Evolutionary conservation across 2,113 vertebrate species (phyloP).

Genomic region (Nothobranchius kuhntae): DNA sequence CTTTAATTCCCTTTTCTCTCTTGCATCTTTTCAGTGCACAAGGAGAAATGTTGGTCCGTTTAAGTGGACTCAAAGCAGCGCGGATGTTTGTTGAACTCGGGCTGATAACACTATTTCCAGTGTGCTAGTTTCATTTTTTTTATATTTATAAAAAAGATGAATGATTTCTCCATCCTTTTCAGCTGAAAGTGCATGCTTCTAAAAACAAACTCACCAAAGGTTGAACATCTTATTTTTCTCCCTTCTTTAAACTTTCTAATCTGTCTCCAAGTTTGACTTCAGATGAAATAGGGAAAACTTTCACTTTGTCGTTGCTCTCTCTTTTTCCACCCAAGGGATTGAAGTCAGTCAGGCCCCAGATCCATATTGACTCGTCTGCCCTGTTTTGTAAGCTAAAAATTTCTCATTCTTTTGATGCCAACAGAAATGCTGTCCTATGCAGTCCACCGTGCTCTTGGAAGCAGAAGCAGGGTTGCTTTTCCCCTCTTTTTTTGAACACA

Average conservation of each 20-base stretch:
- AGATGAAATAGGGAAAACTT: conserved; percentile 58
- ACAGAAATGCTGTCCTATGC: conserved; percentile 77
- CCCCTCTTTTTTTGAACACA: conserved; percentile 53
- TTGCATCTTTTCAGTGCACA: conserved; percentile 12
- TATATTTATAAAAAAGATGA: conserved; percentile 32
- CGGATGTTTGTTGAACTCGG: conserved; percentile 43
- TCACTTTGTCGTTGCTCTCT: conserved; percentile 43
- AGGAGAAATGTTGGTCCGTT: conserved; percentile 28
- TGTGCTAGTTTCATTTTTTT: conserved; percentile 52
- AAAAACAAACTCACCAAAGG: conserved; percentile 47
- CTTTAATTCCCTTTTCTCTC: conserved; percentile 28
- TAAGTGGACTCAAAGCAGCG: conserved; percentile 55
- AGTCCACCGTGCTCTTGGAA: conserved; percentile 69
- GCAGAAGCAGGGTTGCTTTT: conserved; percentile 55
- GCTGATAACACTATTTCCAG: conserved; percentile 55
- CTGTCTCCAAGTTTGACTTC: conserved; percentile 65
- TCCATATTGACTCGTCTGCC: conserved; percentile 70
- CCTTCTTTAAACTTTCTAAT: conserved; percentile 57
- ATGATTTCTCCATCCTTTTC: conserved; percentile 47
- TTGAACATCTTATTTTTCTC: conserved; percentile 30
- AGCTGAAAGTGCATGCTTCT: conserved; percentile 50
- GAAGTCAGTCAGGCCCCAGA: conserved; percentile 68
- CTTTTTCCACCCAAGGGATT: conserved; percentile 53
- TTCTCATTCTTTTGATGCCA: conserved; percentile 74
- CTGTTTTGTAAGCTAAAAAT: conserved; percentile 74